Base-by-base conservation (phyloP, 1,140 invertebrate species). In the Linepithema humile region DNA sequence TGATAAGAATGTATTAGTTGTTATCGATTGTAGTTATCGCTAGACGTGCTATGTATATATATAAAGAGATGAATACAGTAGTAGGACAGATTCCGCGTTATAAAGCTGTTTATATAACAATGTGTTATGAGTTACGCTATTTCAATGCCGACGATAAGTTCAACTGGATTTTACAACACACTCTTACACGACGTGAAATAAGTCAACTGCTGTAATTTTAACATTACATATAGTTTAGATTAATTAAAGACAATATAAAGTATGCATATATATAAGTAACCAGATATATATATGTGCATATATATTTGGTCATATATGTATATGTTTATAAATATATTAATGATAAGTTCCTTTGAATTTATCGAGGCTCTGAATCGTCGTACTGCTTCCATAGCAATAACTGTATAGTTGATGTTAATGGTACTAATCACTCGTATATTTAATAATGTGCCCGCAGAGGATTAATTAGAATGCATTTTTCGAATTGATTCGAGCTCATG, bases 321-420 rank as follows among this genome's bases (percentile, higher is more conserved):
- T 72, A 74, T 45, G 26, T 43, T 7, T 48, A 48, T 29, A 57
- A 23, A 35, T 40, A 48, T 40, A 70, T 38, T 59, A n/a, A 40
- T 23, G 38, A 83, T 65, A 90, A 89, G 85, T 92, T 92, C 90
- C 85, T 89, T 93, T 91, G 91, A 90, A 93, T 92, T 93, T 86
- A 90, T 91, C 86, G 87, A 72, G 88, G 85, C 84, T 84, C 90
- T 91, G 91, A 93, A 92, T 90, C 89, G 90, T 88, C 89, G 89
- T 93, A 93, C 90, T 91, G 92, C 93, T 94, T 94, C 92, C 91
- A 94, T 93, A 94, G 92, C 91, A 93, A 94, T 94, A 93, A 93
- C 85, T 93, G 92, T 94, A 93, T 93, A 93, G 92, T 94, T 85
- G 92, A 93, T 93, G 92, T 94, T 93, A 90, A 91, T 90, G 90